Evolutionary conservation across 2,113 vertebrate genomes (phyloP).

Genomic region (Microcebus murinus): DNA sequence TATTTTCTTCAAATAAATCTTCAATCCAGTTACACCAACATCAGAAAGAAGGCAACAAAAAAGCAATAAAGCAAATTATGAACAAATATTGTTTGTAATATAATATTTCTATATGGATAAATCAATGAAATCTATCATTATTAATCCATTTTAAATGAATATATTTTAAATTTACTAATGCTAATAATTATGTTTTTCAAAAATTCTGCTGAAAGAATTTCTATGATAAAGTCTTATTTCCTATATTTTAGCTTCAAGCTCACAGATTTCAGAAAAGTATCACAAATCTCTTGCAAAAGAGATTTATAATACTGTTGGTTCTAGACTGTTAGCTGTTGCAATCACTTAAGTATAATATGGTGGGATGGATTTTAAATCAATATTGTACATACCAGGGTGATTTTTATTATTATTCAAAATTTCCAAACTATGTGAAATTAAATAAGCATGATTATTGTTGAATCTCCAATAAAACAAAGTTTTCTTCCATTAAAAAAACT

Average conservation of each 20-base stretch:
- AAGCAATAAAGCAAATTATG: background rate
- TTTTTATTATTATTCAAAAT: constrained; percentile 47
- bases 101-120: background rate
- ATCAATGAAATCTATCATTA: background rate
- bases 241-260: constrained; percentile 9
- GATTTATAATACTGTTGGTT: constrained; percentile 36
- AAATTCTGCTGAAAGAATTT: background rate
- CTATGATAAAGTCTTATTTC: background rate
- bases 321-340: constrained; percentile 19
- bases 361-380: constrained; percentile 43
- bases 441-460: background rate
- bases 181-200: background rate
- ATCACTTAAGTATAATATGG: constrained; percentile 20
- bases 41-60: background rate
- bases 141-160: background rate
- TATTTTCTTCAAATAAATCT: background rate
- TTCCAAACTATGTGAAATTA: background rate
- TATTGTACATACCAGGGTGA: background rate
- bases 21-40: background rate
- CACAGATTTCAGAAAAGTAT: constrained; percentile 8
- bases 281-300: constrained; percentile 16
- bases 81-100: background rate
- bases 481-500: background rate
- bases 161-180: background rate
- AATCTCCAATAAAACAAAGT: background rate